A percentile compares a stretch with the other conserved stretches of the same genome.
Evolutionary conservation across 2,888 invertebrate species (phyloP).

Genomic region (Biston stratarius): DNA sequence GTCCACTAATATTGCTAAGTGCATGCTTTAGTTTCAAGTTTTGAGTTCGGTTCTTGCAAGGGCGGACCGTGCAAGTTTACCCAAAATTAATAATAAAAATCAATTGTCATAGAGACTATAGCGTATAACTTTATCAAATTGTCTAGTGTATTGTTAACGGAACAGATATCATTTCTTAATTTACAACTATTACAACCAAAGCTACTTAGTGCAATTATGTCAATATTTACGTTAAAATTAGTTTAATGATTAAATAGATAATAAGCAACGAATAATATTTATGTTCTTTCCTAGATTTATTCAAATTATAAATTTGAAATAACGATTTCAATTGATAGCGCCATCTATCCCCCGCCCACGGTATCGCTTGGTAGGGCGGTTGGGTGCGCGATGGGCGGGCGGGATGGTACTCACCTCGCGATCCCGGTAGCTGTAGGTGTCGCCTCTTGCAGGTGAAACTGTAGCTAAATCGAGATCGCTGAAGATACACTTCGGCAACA

Average conservation of each 20-base stretch:
- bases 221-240: too few species aligned
- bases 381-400: constrained; percentile 31
- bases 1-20: too few species aligned
- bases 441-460: constrained; percentile 50
- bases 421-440: constrained; percentile 53
- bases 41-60: too few species aligned
- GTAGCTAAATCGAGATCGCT: constrained; percentile 34
- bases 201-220: too few species aligned
- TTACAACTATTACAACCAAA: too few species aligned
- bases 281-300: not conserved
- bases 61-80: too few species aligned
- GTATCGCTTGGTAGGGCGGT: constrained; percentile 35
- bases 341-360: constrained; percentile 52
- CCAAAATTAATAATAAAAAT: too few species aligned
- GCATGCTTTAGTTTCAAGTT: too few species aligned
- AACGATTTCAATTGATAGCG: constrained; percentile 41
- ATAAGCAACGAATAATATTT: not conserved
- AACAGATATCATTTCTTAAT: too few species aligned
- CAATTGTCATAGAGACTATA: too few species aligned
- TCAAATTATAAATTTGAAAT: not conserved
- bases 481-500: constrained; percentile 39
- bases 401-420: constrained; percentile 25
- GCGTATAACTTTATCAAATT: too few species aligned
- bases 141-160: too few species aligned
- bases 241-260: not conserved